A percentile compares a stretch with the other conserved stretches of the same genome.
Conservation (phyloP, 2,113 vertebrate genomes). For the Anarhynchus alexandrinus region DNA sequence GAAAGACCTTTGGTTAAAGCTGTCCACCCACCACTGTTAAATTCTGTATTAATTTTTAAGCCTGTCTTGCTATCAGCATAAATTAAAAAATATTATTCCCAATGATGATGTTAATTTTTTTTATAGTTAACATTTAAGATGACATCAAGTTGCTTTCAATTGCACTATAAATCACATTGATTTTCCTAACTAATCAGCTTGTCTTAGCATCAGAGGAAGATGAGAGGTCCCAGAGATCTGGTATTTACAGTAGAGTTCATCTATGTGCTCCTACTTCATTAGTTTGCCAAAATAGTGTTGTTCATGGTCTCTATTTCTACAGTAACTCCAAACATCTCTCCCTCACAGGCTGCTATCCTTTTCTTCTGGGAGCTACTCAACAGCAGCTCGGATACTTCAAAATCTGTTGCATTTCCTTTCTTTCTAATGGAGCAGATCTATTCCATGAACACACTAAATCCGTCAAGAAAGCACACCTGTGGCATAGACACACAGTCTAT, state of each 20-base stretch:
- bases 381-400: neutral
- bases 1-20: neutral
- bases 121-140: neutral
- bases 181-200: neutral
- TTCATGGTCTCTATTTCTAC: neutral
- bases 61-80: neutral
- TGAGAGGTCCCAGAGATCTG: neutral
- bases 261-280: neutral
- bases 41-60: neutral
- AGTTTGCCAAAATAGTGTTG: neutral
- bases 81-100: neutral
- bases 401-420: neutral
- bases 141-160: neutral
- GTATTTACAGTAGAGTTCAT: neutral
- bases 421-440: neutral
- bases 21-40: neutral
- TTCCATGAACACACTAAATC: neutral
- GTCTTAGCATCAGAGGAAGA: neutral
- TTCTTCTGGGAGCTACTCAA: neutral
- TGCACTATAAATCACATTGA: neutral
- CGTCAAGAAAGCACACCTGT: neutral
- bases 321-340: neutral
- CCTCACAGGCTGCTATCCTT: neutral
- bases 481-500: neutral
- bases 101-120: fast-evolving